phyloP scores from a whole-genome alignment of 2,113 vertebrate species.

The Pantherophis guttatus region DNA sequence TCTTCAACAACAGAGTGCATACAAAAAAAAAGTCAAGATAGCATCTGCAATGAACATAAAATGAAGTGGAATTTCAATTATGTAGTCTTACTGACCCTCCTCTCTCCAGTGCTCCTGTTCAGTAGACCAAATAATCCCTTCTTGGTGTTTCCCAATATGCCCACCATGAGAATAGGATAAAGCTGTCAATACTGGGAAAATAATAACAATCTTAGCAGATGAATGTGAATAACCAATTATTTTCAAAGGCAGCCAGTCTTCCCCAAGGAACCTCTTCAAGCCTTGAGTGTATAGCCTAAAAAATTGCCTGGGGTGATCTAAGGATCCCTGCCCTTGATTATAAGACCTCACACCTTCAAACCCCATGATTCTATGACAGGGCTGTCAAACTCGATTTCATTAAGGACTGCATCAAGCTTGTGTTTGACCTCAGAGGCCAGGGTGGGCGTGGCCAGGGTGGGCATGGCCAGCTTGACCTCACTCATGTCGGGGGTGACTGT shows the following conservation, averaged over 20 bases:
- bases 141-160: neutral
- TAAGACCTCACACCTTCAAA: neutral
- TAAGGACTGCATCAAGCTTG: too few species aligned
- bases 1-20: neutral
- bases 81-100: neutral
- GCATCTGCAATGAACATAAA: neutral
- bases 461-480: too few species aligned
- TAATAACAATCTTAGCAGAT: neutral
- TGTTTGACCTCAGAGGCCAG: too few species aligned
- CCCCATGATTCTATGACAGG: neutral
- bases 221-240: neutral
- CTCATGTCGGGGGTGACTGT: too few species aligned
- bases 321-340: neutral
- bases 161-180: neutral
- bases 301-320: neutral
- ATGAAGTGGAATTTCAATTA: neutral
- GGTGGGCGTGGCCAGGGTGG: too few species aligned
- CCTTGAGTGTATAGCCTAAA: neutral
- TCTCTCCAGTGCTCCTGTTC: neutral
- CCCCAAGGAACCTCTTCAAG: neutral
- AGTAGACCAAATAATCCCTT: neutral
- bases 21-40: neutral
- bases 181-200: neutral
- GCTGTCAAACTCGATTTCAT: too few species aligned
- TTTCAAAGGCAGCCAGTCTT: neutral